These are phyloP conservation scores for Holothuria glaberrima DNA, from an alignment of 35 echinoderm and acorn worm species.

Conservation along the genomic window DNA sequence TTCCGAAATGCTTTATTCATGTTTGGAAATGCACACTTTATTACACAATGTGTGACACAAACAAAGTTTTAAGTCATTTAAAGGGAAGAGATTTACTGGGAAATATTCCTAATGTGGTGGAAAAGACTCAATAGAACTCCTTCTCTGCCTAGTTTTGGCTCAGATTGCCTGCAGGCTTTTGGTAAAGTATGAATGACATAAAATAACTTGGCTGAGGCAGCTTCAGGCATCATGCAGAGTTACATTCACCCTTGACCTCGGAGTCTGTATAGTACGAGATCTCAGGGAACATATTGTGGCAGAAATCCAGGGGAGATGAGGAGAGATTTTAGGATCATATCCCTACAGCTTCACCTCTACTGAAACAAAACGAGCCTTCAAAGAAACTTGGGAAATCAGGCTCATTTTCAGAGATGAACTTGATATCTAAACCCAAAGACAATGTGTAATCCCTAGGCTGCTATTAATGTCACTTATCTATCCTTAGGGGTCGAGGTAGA, in stretches of 20 bases:
- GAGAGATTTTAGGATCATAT: constrained; percentile 7
- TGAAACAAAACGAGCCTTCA: constrained; percentile 36
- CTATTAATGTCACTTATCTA: neutral
- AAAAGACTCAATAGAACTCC: no score
- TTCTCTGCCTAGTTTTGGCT: no score
- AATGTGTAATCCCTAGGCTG: neutral
- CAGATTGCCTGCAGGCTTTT: no score
- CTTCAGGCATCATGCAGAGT: no score
- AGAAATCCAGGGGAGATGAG: constrained; percentile 5
- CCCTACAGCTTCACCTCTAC: neutral
- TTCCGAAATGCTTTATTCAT: no score
- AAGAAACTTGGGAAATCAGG: constrained; percentile 14
- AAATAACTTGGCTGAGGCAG: neutral
- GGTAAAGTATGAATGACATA: neutral
- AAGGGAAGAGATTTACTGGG: no score
- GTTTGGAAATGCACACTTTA: no score
- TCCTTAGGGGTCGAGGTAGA: neutral
- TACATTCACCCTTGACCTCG: neutral
- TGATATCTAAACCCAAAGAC: neutral
- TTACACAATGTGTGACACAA: no score
- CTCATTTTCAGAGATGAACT: neutral
- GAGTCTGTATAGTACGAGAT: no score
- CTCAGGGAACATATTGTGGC: no score
- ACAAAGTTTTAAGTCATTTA: no score
- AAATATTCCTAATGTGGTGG: no score